These are phyloP conservation scores for Scaptomyza montana DNA, from an alignment of 1,140 invertebrate genomes.

Conservation along the genomic window DNA sequence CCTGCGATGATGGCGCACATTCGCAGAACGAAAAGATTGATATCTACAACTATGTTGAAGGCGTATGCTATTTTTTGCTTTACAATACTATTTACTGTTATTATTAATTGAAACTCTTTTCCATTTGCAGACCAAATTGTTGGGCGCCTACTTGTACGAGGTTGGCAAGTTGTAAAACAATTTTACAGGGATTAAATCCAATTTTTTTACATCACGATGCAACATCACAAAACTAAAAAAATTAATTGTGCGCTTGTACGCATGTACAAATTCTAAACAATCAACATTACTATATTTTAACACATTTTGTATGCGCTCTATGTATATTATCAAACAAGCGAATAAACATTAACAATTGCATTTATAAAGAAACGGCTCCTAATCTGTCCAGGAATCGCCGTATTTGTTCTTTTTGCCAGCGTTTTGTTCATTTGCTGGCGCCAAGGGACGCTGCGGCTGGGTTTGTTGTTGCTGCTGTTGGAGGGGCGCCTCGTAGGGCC, in stretches of 20 bases:
- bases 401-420: conserved; percentile 69
- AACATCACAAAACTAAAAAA: conserved; percentile 57
- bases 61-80: conserved; percentile 87
- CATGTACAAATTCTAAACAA: conserved; percentile 13
- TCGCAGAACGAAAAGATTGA: conserved; percentile 99
- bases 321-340: conserved; percentile 37
- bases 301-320: conserved; percentile 29
- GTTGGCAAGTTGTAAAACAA: conserved; percentile 84
- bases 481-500: conserved; percentile 61
- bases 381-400: conserved; percentile 79
- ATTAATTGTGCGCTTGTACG: conserved; percentile 22
- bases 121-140: conserved; percentile 91
- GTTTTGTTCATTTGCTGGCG: conserved; percentile 3
- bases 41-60: conserved; percentile 96
- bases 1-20: conserved; percentile 98
- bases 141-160: conserved; percentile 94
- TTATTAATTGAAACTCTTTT: conserved; percentile 47
- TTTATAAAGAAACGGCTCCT: conserved; percentile 8
- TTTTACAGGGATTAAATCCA: conserved; percentile 8
- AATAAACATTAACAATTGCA: conserved; percentile 48
- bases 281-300: conserved; percentile 7
- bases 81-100: background rate
- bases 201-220: conserved; percentile 22
- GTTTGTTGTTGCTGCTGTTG: conserved; percentile 16
- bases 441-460: conserved; percentile 35